phyloP scores from a whole-genome alignment of 2,113 vertebrate genomes.

The Nesoenas mayeri region DNA sequence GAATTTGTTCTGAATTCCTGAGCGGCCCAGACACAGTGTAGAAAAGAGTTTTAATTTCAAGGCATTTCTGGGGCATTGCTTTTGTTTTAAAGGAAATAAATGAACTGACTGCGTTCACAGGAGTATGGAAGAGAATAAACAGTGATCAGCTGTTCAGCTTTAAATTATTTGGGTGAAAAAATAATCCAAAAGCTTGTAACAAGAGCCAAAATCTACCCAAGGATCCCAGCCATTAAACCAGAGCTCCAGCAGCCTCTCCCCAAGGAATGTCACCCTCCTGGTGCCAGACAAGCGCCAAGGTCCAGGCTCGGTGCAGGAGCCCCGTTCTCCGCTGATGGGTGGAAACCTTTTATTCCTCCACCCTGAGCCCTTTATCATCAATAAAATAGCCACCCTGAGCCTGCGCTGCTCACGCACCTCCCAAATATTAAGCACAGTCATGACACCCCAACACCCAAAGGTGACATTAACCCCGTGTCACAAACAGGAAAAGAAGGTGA shows the following conservation, averaged over 20 bases:
- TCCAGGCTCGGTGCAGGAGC: background rate
- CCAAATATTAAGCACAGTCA: background rate
- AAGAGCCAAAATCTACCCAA: too few relatives aligned
- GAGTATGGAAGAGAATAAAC: accelerated
- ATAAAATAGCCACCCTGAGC: background rate
- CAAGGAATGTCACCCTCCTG: background rate
- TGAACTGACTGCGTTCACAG: background rate
- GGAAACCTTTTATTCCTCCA: background rate
- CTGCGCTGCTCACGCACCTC: background rate
- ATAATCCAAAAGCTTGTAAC: background rate
- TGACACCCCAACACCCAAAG: background rate
- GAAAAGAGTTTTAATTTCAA: background rate
- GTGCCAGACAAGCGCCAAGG: background rate
- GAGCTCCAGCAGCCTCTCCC: background rate
- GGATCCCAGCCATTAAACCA: background rate
- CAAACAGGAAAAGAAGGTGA: accelerated
- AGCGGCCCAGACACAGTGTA: background rate
- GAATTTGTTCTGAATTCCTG: background rate
- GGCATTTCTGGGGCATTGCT: background rate
- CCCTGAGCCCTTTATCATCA: accelerated
- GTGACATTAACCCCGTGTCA: background rate
- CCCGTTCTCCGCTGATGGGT: background rate
- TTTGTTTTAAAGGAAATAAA: background rate
- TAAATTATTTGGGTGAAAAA: background rate
- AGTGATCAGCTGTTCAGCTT: accelerated